Conservation (phyloP, 2,113 vertebrate species). For the Coptodon bakossiorum region DNA sequence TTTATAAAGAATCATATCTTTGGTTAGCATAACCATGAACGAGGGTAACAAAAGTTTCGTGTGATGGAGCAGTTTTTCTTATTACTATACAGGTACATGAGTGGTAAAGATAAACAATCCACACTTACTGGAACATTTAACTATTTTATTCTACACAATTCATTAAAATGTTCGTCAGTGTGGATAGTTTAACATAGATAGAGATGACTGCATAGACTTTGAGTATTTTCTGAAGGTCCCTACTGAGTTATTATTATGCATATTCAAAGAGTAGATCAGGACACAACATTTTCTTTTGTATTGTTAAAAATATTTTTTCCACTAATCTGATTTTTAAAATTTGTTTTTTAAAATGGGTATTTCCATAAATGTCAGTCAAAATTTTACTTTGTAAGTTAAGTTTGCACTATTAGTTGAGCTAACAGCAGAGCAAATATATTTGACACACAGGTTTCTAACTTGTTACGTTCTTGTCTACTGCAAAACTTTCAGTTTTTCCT, state of each 20-base stretch:
- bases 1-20: neutral
- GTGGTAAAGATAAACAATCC: neutral
- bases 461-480: neutral
- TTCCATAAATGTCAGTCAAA: neutral
- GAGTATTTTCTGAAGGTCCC: rapidly evolving
- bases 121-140: neutral
- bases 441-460: neutral
- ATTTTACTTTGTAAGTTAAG: neutral
- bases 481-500: neutral
- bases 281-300: neutral
- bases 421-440: neutral
- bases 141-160: neutral
- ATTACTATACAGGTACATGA: neutral
- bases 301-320: neutral
- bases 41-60: rapidly evolving
- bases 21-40: neutral
- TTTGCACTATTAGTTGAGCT: neutral
- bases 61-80: neutral
- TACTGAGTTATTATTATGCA: neutral
- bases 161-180: neutral
- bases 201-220: neutral
- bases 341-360: neutral
- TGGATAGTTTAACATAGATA: neutral
- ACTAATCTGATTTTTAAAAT: rapidly evolving
- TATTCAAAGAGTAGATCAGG: neutral